Evolutionary conservation across 2,113 vertebrate species (phyloP).

Genomic region (Lepisosteus oculatus): DNA sequence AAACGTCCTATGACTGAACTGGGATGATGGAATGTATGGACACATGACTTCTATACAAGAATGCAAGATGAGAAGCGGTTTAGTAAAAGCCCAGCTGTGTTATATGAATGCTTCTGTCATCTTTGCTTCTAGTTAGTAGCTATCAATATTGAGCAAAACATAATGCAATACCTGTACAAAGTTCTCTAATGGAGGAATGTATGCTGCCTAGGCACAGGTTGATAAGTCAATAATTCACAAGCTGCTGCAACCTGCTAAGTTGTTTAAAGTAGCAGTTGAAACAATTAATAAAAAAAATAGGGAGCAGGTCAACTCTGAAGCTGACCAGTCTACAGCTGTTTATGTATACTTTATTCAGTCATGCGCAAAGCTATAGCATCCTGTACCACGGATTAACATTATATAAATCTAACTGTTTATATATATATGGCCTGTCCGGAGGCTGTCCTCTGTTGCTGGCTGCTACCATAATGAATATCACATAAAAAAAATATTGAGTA

Average conservation of each 20-base stretch:
- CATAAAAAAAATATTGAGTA: conserved; percentile 84
- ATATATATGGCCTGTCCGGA: conserved; percentile 73
- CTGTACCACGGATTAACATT: conserved; percentile 63
- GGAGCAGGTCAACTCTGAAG: conserved; percentile 46
- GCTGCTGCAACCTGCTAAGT: conserved; percentile 55
- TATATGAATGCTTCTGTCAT: conserved; percentile 48
- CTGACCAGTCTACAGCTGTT: conserved; percentile 48
- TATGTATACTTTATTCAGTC: conserved; percentile 44
- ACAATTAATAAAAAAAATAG: conserved; percentile 33
- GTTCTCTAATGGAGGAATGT: conserved; percentile 86
- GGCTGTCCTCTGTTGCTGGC: conserved; percentile 66
- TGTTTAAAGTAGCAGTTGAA: conserved; percentile 46
- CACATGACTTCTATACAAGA: conserved; percentile 20
- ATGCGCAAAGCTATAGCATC: conserved; percentile 55
- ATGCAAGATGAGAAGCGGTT: conserved; percentile 51
- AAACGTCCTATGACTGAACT: conserved; percentile 35
- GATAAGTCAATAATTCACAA: conserved; percentile 37
- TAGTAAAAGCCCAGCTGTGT: conserved; percentile 49
- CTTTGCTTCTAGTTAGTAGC: conserved; percentile 63
- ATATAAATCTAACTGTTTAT: conserved; percentile 42
- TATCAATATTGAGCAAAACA: conserved; percentile 58
- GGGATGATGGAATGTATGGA: conserved; percentile 73
- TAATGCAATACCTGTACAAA: conserved; percentile 62
- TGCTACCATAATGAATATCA: conserved; percentile 71
- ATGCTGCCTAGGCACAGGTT: conserved; percentile 63